Evolutionary conservation across 2,888 invertebrate species (phyloP).

Genomic region (Andrena hattorfiana): DNA sequence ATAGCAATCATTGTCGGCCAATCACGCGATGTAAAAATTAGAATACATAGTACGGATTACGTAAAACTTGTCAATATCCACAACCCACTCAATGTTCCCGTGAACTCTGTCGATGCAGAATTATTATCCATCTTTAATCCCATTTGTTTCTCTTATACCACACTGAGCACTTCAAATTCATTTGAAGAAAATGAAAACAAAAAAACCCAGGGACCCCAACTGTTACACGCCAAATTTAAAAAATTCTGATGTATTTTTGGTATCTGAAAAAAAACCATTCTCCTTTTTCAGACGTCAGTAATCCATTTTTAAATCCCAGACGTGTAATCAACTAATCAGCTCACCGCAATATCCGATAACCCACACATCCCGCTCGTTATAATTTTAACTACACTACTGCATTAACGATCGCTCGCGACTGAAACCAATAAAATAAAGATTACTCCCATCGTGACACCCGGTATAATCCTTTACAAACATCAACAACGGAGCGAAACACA

Average conservation of each 20-base stretch:
- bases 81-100: background rate
- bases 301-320: no score
- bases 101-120: background rate
- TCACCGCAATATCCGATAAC: no score
- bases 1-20: background rate
- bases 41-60: background rate
- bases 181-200: background rate
- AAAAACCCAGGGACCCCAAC: no score
- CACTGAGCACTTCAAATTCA: background rate
- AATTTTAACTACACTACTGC: no score
- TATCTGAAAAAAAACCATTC: no score
- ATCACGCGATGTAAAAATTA: constrained; percentile 20
- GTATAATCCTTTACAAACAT: background rate
- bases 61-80: constrained; percentile 4
- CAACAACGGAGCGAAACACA: background rate
- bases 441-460: background rate
- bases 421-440: background rate
- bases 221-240: no score
- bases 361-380: no score
- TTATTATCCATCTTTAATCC: background rate
- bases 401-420: no score
- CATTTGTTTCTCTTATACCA: background rate
- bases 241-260: no score
- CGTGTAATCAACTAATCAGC: no score
- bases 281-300: no score